Percentiles rank a stretch among this genome's conserved stretches.
phyloP scores from a whole-genome alignment of 2,888 invertebrate genomes.

The Slavum lentiscoides region DNA sequence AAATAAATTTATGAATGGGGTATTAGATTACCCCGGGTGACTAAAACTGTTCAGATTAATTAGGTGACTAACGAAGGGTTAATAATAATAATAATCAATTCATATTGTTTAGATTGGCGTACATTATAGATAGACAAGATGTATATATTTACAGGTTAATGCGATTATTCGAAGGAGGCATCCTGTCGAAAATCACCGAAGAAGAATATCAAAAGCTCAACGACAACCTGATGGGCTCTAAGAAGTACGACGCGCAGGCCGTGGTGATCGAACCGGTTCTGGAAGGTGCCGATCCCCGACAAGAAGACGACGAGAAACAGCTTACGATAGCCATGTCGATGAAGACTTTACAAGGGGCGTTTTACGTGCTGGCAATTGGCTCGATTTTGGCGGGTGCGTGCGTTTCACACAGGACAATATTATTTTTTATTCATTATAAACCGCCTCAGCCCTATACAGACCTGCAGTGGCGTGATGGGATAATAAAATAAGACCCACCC shows the following conservation, averaged over 20 bases:
- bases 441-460: no score
- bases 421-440: no score
- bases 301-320: conserved; percentile 58
- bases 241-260: conserved; percentile 35
- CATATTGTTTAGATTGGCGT: no score
- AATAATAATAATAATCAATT: no score
- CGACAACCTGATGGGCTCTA: conserved; percentile 58
- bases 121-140: no score
- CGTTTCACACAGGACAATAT: no score
- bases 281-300: conserved; percentile 55
- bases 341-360: conserved; percentile 74
- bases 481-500: no score
- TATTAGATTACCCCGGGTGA: no score
- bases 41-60: no score
- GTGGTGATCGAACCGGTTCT: conserved; percentile 50
- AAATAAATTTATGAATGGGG: no score
- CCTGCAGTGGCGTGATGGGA: no score
- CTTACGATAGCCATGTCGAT: conserved; percentile 69
- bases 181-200: conserved; percentile 75
- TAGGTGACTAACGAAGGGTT: no score
- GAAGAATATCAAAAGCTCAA: conserved; percentile 75
- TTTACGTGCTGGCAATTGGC: conserved; percentile 71
- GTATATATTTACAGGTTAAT: conserved; percentile 64
- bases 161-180: conserved; percentile 76
- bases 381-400: conserved; percentile 66